Evolutionary conservation across 2,113 vertebrate genomes (phyloP).

Genomic region (Mobula hypostoma): DNA sequence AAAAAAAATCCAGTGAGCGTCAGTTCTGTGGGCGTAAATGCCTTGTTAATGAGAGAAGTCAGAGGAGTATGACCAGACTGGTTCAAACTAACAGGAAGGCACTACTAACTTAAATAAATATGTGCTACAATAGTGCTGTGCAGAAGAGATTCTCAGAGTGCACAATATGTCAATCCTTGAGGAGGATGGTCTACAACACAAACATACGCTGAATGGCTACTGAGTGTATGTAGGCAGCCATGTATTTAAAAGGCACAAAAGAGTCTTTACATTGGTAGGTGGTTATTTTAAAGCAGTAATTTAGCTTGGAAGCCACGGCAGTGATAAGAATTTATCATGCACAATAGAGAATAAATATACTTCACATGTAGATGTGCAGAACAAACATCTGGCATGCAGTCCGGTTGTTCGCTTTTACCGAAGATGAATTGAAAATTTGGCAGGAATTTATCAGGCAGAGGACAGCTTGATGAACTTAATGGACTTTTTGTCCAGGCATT

Average conservation of each 20-base stretch:
- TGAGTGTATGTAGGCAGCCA: not conserved
- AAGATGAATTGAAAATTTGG: not conserved
- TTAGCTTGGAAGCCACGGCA: not conserved
- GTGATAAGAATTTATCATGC: too few relatives aligned
- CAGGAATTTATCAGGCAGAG: not conserved
- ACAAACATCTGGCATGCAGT: not conserved
- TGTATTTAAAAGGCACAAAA: not conserved
- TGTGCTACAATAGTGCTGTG: too few relatives aligned
- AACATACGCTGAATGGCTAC: too few relatives aligned
- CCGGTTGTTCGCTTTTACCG: not conserved
- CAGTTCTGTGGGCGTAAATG: too few relatives aligned
- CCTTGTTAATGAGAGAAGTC: too few relatives aligned
- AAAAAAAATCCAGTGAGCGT: too few relatives aligned
- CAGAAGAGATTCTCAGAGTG: too few relatives aligned
- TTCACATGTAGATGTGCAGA: not conserved
- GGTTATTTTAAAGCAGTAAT: not conserved
- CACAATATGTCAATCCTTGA: too few relatives aligned
- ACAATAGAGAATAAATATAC: not conserved
- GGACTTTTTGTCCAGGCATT: not conserved
- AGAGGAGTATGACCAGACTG: too few relatives aligned
- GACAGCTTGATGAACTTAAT: not conserved
- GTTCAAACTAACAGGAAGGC: too few relatives aligned
- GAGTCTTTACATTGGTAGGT: not conserved
- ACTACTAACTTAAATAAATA: too few relatives aligned
- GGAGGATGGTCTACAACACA: too few relatives aligned